Percentiles rank a stretch among this genome's conserved stretches.
phyloP scores from a whole-genome alignment of 2,888 invertebrate genomes.

The Baccha elongata region DNA sequence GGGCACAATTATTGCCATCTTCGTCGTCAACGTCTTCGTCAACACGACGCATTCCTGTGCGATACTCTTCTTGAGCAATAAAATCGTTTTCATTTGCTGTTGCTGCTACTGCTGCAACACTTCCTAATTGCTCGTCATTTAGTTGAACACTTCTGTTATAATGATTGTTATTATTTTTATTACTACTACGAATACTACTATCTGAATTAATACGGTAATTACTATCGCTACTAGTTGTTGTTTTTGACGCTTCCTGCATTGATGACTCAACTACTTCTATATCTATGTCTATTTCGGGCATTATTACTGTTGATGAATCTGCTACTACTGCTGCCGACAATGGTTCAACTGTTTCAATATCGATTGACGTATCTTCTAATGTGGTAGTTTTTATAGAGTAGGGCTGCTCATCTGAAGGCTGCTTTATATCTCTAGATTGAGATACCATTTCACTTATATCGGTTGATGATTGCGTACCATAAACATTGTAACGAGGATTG shows the following conservation, averaged over 20 bases:
- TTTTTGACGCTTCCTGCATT: neutral
- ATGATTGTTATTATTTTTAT: slow-evolving; percentile 35
- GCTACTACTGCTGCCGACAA: neutral
- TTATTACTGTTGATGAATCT: slow-evolving; percentile 14
- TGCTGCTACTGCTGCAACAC: neutral
- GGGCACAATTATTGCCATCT: slow-evolving; percentile 74
- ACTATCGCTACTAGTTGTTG: slow-evolving; percentile 19
- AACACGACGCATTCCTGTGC: slow-evolving; percentile 77
- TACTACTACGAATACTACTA: slow-evolving; percentile 40
- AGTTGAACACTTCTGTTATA: slow-evolving; percentile 38
- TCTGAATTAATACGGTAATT: slow-evolving; percentile 34
- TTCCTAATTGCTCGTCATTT: slow-evolving; percentile 7
- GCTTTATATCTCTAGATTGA: neutral
- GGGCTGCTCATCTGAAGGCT: neutral
- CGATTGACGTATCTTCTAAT: neutral
- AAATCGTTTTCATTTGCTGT: slow-evolving; percentile 7
- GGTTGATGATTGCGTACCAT: neutral
- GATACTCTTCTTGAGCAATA: slow-evolving; percentile 76
- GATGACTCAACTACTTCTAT: neutral
- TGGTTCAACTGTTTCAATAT: slow-evolving; percentile 9
- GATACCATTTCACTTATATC: neutral
- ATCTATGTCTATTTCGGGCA: slow-evolving; percentile 9
- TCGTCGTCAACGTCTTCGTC: slow-evolving; percentile 75
- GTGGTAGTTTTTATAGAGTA: neutral
- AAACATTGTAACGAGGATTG: slow-evolving; percentile 59